These are phyloP conservation scores for Luperina nickerlii DNA, from an alignment of 2,888 invertebrate species.

Conservation along the genomic window DNA sequence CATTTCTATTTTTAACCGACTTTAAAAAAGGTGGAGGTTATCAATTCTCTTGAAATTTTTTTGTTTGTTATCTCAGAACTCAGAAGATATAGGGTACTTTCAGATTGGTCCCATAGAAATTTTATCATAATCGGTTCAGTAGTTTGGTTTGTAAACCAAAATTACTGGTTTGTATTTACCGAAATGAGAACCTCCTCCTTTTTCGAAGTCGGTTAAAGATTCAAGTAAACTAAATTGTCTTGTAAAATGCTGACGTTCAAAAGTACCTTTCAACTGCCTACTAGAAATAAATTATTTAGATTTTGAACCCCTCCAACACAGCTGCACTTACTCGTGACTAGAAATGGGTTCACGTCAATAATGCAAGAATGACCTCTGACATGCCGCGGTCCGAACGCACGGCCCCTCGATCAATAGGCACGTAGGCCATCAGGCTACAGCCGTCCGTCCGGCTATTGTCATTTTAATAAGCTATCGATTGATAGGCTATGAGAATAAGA, in stretches of 20 bases:
- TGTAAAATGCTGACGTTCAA: neutral
- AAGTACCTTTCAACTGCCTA: neutral
- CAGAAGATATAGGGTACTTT: too few species aligned
- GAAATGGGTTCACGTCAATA: constrained; percentile 20
- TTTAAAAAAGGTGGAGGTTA: too few species aligned
- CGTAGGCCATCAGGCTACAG: neutral
- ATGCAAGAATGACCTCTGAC: constrained; percentile 12
- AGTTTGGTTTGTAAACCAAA: too few species aligned
- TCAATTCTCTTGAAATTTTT: too few species aligned
- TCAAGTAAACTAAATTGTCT: neutral
- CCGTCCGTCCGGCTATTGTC: neutral
- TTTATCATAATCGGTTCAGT: too few species aligned
- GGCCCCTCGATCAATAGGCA: constrained; percentile 3
- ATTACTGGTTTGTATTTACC: too few species aligned
- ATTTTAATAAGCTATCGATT: constrained; percentile 20
- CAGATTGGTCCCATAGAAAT: too few species aligned
- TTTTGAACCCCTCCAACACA: neutral
- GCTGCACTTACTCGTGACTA: neutral
- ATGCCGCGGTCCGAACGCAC: neutral
- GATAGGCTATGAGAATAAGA: neutral
- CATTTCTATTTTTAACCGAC: neutral
- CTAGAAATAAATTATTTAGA: neutral
- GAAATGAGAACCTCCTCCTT: too few species aligned
- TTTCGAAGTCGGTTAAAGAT: too few species aligned
- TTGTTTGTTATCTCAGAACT: too few species aligned